These are phyloP conservation scores for Trissonchulus latispiculum DNA, from an alignment of 2,888 invertebrate genomes.

Conservation along the genomic window DNA sequence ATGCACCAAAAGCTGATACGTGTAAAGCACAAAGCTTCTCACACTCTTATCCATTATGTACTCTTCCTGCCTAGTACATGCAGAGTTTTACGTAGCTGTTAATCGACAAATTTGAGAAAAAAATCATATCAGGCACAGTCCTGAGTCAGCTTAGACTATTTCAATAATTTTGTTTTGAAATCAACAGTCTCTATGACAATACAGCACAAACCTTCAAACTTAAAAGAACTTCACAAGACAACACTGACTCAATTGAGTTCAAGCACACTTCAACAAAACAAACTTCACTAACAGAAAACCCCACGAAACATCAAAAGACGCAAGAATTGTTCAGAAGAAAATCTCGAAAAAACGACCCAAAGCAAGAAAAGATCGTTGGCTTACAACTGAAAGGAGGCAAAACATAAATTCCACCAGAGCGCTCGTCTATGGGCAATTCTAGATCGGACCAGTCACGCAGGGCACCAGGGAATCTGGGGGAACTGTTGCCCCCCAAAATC, in stretches of 20 bases:
- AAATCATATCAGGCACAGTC: no score
- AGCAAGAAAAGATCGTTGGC: neutral
- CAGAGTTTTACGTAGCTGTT: no score
- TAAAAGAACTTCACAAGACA: no score
- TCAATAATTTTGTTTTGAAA: no score
- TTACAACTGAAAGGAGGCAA: constrained; percentile 18
- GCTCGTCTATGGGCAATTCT: neutral
- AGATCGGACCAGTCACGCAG: neutral
- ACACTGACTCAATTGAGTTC: neutral
- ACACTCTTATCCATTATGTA: no score
- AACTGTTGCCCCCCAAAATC: neutral
- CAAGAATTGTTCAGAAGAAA: neutral
- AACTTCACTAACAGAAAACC: neutral
- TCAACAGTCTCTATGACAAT: no score
- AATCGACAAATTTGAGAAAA: no score
- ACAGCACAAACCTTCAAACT: no score
- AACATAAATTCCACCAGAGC: constrained; percentile 6
- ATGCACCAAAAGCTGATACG: no score
- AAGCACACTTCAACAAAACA: neutral
- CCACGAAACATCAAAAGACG: neutral
- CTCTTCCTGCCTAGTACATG: no score
- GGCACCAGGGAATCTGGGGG: neutral
- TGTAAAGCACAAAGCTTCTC: no score
- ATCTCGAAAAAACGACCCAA: neutral
- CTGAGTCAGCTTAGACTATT: no score